phyloP scores from a whole-genome alignment of 2,113 vertebrate genomes.

The Osmerus eperlanus region DNA sequence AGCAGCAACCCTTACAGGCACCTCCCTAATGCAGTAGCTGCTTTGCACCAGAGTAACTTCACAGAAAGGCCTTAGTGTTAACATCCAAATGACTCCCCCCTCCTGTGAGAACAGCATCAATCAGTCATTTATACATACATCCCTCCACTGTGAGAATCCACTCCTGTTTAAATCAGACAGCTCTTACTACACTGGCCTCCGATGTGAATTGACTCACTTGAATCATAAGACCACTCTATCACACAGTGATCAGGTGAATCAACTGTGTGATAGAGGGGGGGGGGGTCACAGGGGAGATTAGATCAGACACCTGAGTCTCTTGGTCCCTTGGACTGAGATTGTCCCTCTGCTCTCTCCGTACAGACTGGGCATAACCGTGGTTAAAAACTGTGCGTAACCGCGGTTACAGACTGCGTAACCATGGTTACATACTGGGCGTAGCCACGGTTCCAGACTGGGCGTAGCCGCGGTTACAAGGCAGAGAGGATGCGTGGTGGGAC shows the following conservation, averaged over 20 bases:
- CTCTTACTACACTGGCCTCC: slow-evolving; percentile 9
- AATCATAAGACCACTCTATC: slow-evolving; percentile 10
- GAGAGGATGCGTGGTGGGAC: too few species aligned
- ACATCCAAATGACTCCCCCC: not conserved
- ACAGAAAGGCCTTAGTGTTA: slow-evolving; percentile 2
- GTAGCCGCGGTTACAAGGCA: not conserved
- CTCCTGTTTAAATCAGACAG: not conserved
- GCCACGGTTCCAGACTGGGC: slow-evolving; percentile 68
- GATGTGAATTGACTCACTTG: slow-evolving; percentile 23
- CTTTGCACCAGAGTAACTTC: not conserved
- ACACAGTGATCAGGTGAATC: slow-evolving; percentile 1
- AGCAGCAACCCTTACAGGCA: not conserved
- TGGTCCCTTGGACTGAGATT: slow-evolving; percentile 82
- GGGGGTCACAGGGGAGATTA: slow-evolving; percentile 30
- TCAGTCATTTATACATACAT: slow-evolving; percentile 23
- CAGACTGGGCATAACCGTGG: slow-evolving; percentile 66
- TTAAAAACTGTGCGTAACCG: slow-evolving; percentile 76
- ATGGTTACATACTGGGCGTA: slow-evolving; percentile 73
- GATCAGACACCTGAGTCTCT: slow-evolving; percentile 52
- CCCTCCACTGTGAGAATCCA: slow-evolving; percentile 33
- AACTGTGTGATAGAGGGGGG: not conserved
- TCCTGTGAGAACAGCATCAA: not conserved
- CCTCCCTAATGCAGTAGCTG: not conserved
- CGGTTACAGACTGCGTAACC: slow-evolving; percentile 77
- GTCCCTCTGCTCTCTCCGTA: slow-evolving; percentile 45